Conservation (phyloP, 92 coral and sea anemone genomes). For the Parazoanthus darwini region DNA sequence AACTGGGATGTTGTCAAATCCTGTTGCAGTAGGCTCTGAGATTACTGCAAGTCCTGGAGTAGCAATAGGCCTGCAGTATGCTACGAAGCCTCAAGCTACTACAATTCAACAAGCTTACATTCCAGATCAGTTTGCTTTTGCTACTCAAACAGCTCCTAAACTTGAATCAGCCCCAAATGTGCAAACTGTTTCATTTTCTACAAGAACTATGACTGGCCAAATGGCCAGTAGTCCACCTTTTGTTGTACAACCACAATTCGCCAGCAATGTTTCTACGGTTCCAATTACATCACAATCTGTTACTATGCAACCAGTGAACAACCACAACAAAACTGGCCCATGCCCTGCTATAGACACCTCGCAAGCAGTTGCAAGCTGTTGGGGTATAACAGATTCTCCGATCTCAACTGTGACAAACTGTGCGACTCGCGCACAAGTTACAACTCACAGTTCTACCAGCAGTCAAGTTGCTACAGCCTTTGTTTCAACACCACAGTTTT, state of each 20-base stretch:
- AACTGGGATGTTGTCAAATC: slow-evolving; percentile 21
- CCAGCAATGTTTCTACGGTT: background rate
- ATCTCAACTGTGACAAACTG: background rate
- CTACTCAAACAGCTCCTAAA: background rate
- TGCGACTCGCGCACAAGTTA: background rate
- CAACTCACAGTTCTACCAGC: background rate
- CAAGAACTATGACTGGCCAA: slow-evolving; percentile 2
- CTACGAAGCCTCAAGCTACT: background rate
- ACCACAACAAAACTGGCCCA: too few species aligned
- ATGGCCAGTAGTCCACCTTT: background rate
- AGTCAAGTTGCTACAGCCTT: background rate
- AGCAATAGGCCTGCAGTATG: background rate
- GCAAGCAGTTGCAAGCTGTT: background rate
- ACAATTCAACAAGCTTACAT: background rate
- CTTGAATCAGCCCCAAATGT: background rate
- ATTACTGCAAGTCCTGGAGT: slow-evolving; percentile 3
- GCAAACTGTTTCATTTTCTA: background rate
- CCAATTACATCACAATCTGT: background rate
- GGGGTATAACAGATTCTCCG: background rate
- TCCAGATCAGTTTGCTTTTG: background rate
- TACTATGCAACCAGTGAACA: background rate
- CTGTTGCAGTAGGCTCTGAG: slow-evolving; percentile 6
- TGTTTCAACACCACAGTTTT: slow-evolving; percentile 12
- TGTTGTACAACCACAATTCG: background rate
- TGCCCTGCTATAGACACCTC: background rate